Conservation (phyloP, 2,888 invertebrate species). For the Hetaerina titia region DNA sequence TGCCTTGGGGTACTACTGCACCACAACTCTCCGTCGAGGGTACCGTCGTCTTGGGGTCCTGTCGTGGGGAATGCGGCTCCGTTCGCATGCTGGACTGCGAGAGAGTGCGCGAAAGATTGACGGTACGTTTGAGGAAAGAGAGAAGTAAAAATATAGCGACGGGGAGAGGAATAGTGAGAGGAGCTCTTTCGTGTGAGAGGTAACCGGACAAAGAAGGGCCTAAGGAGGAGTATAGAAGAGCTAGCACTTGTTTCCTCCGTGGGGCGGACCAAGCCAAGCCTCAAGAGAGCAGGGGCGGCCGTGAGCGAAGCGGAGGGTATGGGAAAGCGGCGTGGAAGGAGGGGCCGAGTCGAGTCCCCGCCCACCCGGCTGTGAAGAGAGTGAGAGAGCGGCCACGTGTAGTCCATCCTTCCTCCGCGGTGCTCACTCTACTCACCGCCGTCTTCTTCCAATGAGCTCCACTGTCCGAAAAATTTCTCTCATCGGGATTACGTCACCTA, state of each 20-base stretch:
- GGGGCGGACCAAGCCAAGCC: conserved; percentile 54
- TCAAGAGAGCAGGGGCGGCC: conserved; percentile 34
- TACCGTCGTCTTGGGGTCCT: background rate
- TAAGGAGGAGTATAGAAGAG: background rate
- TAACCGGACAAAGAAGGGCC: background rate
- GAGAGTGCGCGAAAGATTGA: background rate
- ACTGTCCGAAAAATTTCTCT: background rate
- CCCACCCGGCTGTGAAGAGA: conserved; percentile 46
- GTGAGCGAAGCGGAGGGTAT: conserved; percentile 11
- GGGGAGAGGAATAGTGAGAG: background rate
- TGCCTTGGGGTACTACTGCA: background rate
- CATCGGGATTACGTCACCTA: background rate
- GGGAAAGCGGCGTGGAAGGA: conserved; percentile 21
- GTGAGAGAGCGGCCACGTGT: conserved; percentile 52
- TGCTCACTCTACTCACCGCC: background rate
- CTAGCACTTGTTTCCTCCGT: background rate
- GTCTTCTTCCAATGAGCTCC: background rate
- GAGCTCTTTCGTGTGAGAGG: background rate
- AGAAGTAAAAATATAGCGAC: background rate
- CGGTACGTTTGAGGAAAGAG: background rate
- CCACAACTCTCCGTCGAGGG: conserved; percentile 20
- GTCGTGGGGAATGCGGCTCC: background rate
- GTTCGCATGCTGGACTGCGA: background rate
- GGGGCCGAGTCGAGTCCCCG: conserved; percentile 52
- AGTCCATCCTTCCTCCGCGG: background rate